Base-by-base conservation (phyloP, 2,888 invertebrate genomes). In the Acronicta psi region DNA sequence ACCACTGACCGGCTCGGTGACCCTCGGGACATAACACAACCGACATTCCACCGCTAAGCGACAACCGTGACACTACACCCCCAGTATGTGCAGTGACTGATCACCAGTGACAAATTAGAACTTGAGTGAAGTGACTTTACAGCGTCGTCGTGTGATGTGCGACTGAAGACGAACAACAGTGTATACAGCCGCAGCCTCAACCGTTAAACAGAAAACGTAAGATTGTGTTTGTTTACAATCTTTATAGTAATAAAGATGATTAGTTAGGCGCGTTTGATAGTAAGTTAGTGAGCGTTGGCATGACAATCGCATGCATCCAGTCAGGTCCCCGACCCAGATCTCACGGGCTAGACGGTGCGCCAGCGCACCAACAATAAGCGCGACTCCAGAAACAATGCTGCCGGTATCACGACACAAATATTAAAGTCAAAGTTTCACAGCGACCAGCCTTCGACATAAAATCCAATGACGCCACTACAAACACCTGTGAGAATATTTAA, bases 401-500 rank as follows among this genome's bases (percentile, higher is more conserved):
- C 81, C 81, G 70, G 82, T 88, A 88, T 88, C 90, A 84, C 88
- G 92, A 91, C 90, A 91, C 82, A 83, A 86, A 89, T 89, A 90
- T 89, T 87, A 89, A 83, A 86, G 69, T 84, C 83, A 84, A 85
- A 89, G 86, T 91, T 90, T 93, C 93, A 88, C 92, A 92, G 86
- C 84, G 87, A 85, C 82, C 87, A 88, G 90, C 89, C 92, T 91
- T 91, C 91, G 87, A 85, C 87, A 85, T 88, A 85, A 89, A 85
- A 88, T 82, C 89, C 91, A 91, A 89, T 92, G 92, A 91, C 92
- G 87, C 81, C 79, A 81, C 73, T 73, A 85, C 79, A 90, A 90
- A 92, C 91, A 91, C 86, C 88, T 93, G 93, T 93, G 93, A 88
- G 93, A 93, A 93, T 84, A 88, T 82, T 74, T 82, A 86, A 88